Evolutionary conservation across 2,888 invertebrate genomes (phyloP), one percentile per base, ranked within the genome.

Genomic region (Melanostoma scalare): DNA sequence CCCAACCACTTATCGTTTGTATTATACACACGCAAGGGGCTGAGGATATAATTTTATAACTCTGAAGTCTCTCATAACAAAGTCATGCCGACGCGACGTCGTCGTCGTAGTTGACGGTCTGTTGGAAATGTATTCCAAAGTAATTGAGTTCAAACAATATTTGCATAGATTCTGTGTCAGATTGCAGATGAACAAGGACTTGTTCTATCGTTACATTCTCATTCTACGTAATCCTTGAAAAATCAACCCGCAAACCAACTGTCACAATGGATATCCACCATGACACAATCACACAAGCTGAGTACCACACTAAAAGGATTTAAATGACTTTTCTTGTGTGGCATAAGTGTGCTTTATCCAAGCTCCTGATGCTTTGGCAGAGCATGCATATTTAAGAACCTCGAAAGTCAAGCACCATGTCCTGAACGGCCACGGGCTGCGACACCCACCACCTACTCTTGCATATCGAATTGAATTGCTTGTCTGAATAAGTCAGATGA

Each of bases 141-240:
- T 79, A 73, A 79, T 79, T 79, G 78, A 79, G 67, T 67, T 73
- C 60, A 71, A 76, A 60, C 52, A 71, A 38, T 53, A 76, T 81
- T 81, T 81, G 76, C 76, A 81, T 76, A 76, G 71, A 76, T 60
- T 56, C 40, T 20, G 38, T 60, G 48, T 60, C 65, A 72, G 71
- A 72, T 67, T 67, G 60, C 48, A 60, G 55, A 76, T 61, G 42
- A 65, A 58, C 71, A 42, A 65, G 35, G 8, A 50, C 33, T 30
- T 44, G 33, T 76, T 65, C 56, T 53, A 72, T 42, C 52, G 10
- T 35, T n/a, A 4, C 33, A 60, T 42, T 30, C 36, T 3, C 9
- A 6, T n/a, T 6, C 4, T 9, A 10, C n/a, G 20, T 40, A 74
- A 67, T 58, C 40, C 40, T 55, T 35, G 69, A 6, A 46, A 65